A percentile compares a stretch with the other conserved stretches of the same genome.
phyloP scores from a whole-genome alignment of 2,888 invertebrate genomes.

The Oxytorus armatus region DNA sequence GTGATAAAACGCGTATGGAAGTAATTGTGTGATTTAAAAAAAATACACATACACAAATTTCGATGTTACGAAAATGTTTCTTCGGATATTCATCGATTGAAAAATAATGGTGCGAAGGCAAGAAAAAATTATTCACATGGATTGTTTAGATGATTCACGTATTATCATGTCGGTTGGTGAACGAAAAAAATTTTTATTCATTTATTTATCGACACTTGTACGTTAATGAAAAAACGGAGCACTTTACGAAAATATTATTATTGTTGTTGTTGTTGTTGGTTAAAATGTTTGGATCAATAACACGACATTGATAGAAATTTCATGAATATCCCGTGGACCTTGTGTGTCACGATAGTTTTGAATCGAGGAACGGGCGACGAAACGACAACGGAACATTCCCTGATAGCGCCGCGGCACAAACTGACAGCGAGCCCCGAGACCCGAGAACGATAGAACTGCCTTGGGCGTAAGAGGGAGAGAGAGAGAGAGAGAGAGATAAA shows the following conservation, averaged over 20 bases:
- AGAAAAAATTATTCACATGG: background rate
- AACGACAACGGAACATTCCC: slow-evolving; percentile 70
- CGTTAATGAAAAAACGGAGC: slow-evolving; percentile 24
- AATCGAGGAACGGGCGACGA: slow-evolving; percentile 54
- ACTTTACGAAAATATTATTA: background rate
- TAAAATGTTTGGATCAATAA: slow-evolving; percentile 1
- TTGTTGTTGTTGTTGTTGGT: slow-evolving; percentile 11
- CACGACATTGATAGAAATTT: background rate
- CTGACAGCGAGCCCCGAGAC: slow-evolving; percentile 80
- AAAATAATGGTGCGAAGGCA: background rate
- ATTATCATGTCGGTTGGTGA: slow-evolving; percentile 43
- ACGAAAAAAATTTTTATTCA: slow-evolving; percentile 8
- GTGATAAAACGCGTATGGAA: background rate
- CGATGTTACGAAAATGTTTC: slow-evolving; percentile 6
- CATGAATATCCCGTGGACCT: slow-evolving; percentile 30
- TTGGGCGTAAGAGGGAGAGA: slow-evolving; percentile 66
- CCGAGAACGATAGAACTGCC: slow-evolving; percentile 62
- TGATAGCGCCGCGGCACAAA: slow-evolving; percentile 83
- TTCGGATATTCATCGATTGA: slow-evolving; percentile 6
- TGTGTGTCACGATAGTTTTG: slow-evolving; percentile 7
- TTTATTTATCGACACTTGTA: too few relatives aligned
- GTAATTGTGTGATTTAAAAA: background rate
- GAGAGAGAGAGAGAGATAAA: slow-evolving; percentile 41
- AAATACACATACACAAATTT: slow-evolving; percentile 2
- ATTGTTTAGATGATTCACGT: slow-evolving; percentile 42